Evolutionary conservation across 2,888 invertebrate genomes (phyloP).

Genomic region (Gryllus longicercus): DNA sequence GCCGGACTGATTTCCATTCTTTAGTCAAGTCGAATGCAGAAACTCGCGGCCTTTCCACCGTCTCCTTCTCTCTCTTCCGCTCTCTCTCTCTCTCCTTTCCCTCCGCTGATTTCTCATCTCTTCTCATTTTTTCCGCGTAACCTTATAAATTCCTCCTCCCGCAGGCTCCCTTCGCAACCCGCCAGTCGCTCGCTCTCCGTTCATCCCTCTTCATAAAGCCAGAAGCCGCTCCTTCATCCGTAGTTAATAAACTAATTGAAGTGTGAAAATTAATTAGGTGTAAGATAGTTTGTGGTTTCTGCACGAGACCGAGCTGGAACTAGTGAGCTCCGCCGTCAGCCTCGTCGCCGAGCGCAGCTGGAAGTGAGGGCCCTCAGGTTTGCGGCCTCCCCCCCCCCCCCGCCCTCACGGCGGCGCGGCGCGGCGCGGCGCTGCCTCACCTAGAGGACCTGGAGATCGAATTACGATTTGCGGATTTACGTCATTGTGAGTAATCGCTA

Average conservation of each 20-base stretch:
- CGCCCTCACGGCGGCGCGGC: no score
- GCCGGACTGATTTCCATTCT: conserved; percentile 17
- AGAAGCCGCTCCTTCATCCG: not conserved
- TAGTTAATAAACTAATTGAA: not conserved
- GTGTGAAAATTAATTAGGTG: conserved; percentile 17
- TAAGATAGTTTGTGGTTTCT: not conserved
- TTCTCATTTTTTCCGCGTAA: not conserved
- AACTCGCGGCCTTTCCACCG: not conserved
- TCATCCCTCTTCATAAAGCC: not conserved
- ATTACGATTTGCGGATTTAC: no score
- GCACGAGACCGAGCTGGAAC: not conserved
- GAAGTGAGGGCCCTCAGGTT: no score
- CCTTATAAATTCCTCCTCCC: not conserved
- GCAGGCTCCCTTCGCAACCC: not conserved
- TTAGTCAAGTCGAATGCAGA: conserved; percentile 17
- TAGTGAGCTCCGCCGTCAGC: not conserved
- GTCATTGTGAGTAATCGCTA: no score
- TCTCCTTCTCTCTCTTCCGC: no score
- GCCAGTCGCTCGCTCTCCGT: not conserved
- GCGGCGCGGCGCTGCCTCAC: no score
- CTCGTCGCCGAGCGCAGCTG: no score
- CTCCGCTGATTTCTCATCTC: not conserved
- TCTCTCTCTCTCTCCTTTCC: no score
- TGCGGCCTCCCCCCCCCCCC: no score
- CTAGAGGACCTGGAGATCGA: no score